Evolutionary conservation across 2,888 invertebrate genomes (phyloP).

Genomic region (Abscondita cerata): DNA sequence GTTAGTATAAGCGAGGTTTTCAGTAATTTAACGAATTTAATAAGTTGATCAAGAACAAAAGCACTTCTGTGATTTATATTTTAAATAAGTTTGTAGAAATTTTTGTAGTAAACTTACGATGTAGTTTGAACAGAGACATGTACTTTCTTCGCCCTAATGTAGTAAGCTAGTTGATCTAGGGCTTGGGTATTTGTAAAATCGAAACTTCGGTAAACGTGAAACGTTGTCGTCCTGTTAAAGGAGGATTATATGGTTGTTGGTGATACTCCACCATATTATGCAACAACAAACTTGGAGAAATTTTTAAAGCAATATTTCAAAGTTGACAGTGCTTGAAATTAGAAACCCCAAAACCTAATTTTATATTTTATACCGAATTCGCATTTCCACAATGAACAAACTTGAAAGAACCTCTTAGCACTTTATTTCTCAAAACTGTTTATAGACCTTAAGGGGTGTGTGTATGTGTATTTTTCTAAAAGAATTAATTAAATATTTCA

Average conservation of each 20-base stretch:
- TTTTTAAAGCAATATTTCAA: constrained; percentile 9
- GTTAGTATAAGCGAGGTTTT: too few species aligned
- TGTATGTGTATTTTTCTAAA: background rate
- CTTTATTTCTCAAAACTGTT: too few species aligned
- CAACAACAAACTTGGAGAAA: background rate
- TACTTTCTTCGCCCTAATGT: too few species aligned
- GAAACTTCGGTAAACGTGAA: too few species aligned
- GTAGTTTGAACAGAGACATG: background rate
- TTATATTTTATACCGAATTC: background rate
- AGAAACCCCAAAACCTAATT: constrained; percentile 6
- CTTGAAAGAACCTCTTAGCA: background rate
- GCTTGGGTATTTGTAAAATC: too few species aligned
- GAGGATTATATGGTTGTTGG: background rate
- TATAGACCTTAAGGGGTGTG: background rate
- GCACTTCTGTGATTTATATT: too few species aligned
- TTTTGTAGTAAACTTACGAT: constrained; percentile 5
- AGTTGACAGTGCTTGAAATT: constrained; percentile 11
- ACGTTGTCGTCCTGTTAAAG: too few species aligned
- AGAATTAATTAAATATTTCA: constrained; percentile 58
- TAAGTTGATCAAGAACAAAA: too few species aligned
- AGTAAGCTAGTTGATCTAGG: too few species aligned
- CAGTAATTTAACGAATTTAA: too few species aligned
- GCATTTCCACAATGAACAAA: constrained; percentile 2
- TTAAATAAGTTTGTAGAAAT: background rate
- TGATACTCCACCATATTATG: constrained; percentile 1